phyloP scores from a whole-genome alignment of 53 echinoderm and acorn worm species.

The Henricia sp. region DNA sequence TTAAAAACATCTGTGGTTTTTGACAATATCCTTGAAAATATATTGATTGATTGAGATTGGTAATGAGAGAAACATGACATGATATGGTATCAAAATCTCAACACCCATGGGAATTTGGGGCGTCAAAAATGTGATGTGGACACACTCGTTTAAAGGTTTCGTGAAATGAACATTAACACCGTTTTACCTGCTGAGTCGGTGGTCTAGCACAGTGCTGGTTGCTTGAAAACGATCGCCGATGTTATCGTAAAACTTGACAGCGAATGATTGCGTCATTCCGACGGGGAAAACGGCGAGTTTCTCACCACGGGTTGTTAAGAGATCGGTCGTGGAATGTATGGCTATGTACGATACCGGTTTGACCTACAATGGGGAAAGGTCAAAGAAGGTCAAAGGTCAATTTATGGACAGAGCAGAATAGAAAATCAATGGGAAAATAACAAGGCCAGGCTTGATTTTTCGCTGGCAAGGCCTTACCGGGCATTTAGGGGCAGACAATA shows the following conservation, averaged over 20 bases:
- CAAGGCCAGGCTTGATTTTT: too few relatives aligned
- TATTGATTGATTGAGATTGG: not conserved
- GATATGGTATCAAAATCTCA: too few relatives aligned
- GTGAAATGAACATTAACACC: not conserved
- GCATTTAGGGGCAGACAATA: too few relatives aligned
- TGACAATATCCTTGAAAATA: too few relatives aligned
- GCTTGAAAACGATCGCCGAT: slow-evolving; percentile 88
- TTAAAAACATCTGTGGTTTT: not conserved
- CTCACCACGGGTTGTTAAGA: slow-evolving; percentile 64
- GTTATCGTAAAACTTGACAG: slow-evolving; percentile 88
- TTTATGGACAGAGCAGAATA: not conserved
- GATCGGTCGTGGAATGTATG: slow-evolving; percentile 71
- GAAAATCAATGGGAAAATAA: not conserved
- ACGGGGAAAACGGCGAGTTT: slow-evolving; percentile 81
- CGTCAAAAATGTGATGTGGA: too few relatives aligned
- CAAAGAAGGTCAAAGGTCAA: not conserved
- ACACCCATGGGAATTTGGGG: too few relatives aligned
- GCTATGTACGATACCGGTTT: slow-evolving; percentile 95
- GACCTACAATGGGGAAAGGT: slow-evolving; percentile 61
- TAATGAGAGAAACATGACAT: not conserved
- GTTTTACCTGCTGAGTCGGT: slow-evolving; percentile 81
- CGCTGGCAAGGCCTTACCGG: too few relatives aligned
- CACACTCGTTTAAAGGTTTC: too few relatives aligned
- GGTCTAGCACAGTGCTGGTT: slow-evolving; percentile 74
- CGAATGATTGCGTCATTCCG: slow-evolving; percentile 78